phyloP scores from a whole-genome alignment of 2,797 vertebrate species.

The Poeciliopsis paucimaculata region DNA sequence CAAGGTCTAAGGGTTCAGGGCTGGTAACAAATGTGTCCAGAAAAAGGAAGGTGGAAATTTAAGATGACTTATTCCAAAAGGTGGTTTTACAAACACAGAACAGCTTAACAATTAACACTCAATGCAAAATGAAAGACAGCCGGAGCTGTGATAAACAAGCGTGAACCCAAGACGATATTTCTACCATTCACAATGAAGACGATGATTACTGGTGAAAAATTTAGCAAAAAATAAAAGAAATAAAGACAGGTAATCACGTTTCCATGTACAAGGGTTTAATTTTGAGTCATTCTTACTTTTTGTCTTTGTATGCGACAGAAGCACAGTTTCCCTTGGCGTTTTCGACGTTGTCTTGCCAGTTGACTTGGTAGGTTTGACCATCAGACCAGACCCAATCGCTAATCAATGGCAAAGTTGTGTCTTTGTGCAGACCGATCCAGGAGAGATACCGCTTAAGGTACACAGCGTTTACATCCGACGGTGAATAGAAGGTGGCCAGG shows the following conservation, averaged over 20 bases:
- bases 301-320: rapidly evolving
- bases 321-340: not conserved
- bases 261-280: no score
- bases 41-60: no score
- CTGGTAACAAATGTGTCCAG: no score
- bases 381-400: not conserved
- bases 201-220: no score
- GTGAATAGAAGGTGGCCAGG: constrained; percentile 18
- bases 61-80: no score
- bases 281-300: not conserved
- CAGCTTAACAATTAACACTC: not conserved
- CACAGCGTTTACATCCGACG: rapidly evolving
- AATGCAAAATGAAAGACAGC: no score
- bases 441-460: rapidly evolving
- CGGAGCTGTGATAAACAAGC: no score
- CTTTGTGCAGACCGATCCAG: constrained; percentile 19
- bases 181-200: no score
- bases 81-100: not conserved
- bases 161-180: no score
- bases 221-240: no score
- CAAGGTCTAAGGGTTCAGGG: no score
- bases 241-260: no score
- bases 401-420: rapidly evolving
- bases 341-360: rapidly evolving
- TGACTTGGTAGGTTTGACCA: rapidly evolving